phyloP scores from a whole-genome alignment of 1,140 invertebrate genomes.

The Nymphalis io region DNA sequence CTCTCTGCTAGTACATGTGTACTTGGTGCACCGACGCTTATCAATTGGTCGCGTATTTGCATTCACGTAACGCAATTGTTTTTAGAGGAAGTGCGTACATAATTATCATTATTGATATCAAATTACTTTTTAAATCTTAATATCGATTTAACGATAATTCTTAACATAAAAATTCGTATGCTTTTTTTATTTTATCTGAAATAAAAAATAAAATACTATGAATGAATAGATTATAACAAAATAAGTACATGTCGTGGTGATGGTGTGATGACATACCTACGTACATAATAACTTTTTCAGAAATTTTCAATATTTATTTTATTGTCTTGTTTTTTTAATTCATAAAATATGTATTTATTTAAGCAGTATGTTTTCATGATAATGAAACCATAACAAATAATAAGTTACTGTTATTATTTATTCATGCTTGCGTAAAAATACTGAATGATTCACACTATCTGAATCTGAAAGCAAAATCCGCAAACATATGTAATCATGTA shows the following conservation, averaged over 20 bases:
- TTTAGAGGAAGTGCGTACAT: constrained; percentile 16
- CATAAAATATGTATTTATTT: too few relatives aligned
- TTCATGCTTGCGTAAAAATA: neutral
- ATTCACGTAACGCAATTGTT: constrained; percentile 39
- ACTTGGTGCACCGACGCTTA: constrained; percentile 58
- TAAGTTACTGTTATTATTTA: neutral
- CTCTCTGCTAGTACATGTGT: constrained; percentile 58
- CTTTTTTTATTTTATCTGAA: too few relatives aligned
- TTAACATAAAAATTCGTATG: neutral
- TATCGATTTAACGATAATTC: neutral
- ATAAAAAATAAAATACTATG: too few relatives aligned
- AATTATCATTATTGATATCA: neutral
- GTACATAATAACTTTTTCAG: too few relatives aligned
- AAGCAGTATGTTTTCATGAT: too few relatives aligned
- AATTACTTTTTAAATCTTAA: neutral
- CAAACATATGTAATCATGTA: constrained; percentile 5
- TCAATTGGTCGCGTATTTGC: constrained; percentile 47
- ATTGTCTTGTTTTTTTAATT: too few relatives aligned
- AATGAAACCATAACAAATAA: neutral
- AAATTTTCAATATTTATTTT: too few relatives aligned
- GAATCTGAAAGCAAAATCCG: constrained; percentile 22
- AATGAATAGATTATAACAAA: too few relatives aligned
- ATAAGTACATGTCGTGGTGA: too few relatives aligned
- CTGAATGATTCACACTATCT: constrained; percentile 4
- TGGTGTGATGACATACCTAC: too few relatives aligned